Evolutionary conservation across 2,888 invertebrate genomes (phyloP).

Genomic region (Trichogramma evanescens): DNA sequence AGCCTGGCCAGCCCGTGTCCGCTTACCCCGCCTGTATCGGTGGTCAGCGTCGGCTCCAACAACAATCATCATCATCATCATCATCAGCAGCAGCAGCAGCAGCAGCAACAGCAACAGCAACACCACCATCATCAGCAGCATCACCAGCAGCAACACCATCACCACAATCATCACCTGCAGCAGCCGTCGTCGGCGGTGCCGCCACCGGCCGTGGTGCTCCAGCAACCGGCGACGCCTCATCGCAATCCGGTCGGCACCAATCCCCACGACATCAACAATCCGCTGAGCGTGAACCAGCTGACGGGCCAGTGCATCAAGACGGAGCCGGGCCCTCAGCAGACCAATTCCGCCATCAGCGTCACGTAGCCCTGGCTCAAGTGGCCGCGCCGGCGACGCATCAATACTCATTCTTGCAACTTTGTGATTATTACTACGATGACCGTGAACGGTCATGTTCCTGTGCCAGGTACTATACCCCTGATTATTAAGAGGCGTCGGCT

Average conservation of each 20-base stretch:
- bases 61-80: constrained; percentile 27
- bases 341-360: constrained; percentile 47
- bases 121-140: constrained; percentile 39
- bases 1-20: constrained; percentile 57
- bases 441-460: constrained; percentile 47
- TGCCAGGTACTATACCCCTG: constrained; percentile 41
- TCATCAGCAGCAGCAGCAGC: constrained; percentile 41
- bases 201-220: constrained; percentile 40
- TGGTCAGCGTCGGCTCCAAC: constrained; percentile 43
- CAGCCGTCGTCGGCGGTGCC: constrained; percentile 29
- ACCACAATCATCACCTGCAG: constrained; percentile 32
- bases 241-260: constrained; percentile 84
- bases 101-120: constrained; percentile 33
- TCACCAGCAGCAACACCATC: constrained; percentile 19
- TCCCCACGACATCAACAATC: constrained; percentile 87
- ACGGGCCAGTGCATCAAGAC: constrained; percentile 62
- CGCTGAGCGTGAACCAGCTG: constrained; percentile 82
- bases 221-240: constrained; percentile 44
- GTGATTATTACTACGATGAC: constrained; percentile 45
- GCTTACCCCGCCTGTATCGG: constrained; percentile 46
- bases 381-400: constrained; percentile 47
- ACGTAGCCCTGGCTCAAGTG: constrained; percentile 45
- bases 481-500: no score
- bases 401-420: constrained; percentile 41
- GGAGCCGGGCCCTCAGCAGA: constrained; percentile 40